Percentiles rank a stretch among this genome's conserved stretches.
These are phyloP conservation scores for Polypedilum vanderplanki DNA, from an alignment of 1,140 invertebrate species.

Conservation along the genomic window DNA sequence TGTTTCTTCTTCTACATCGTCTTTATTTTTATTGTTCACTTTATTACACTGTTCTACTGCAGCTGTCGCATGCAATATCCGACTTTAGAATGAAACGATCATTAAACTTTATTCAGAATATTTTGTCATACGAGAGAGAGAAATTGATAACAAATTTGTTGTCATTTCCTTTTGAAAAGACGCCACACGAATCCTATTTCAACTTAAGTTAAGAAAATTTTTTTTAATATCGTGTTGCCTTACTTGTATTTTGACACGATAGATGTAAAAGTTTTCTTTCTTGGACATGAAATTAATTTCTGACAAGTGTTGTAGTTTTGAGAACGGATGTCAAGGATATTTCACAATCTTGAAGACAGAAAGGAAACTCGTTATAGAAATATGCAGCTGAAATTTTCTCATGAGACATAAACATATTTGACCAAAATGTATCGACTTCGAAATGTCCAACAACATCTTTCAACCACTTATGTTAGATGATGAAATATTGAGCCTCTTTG, in stretches of 20 bases:
- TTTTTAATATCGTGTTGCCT: not conserved
- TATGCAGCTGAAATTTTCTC: no score
- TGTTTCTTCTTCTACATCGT: not conserved
- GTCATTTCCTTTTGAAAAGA: conserved; percentile 16
- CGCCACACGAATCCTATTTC: not conserved
- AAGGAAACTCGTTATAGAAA: no score
- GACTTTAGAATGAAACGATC: not conserved
- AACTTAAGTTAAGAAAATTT: not conserved
- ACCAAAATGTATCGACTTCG: no score
- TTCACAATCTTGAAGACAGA: no score
- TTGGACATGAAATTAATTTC: not conserved
- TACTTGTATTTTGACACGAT: not conserved
- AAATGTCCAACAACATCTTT: no score
- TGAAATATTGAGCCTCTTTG: no score
- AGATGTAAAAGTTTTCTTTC: not conserved
- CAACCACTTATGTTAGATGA: no score
- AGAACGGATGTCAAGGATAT: not conserved
- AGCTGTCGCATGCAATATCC: conserved; percentile 9
- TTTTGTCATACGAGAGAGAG: not conserved
- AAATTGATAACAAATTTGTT: conserved; percentile 4
- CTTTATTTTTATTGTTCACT: conserved; percentile 14
- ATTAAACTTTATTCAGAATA: not conserved
- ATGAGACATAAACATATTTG: no score
- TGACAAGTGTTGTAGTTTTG: not conserved
- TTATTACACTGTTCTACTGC: conserved; percentile 1